Base-by-base conservation (phyloP, 2,797 vertebrate species). In the Morelia viridis region DNA sequence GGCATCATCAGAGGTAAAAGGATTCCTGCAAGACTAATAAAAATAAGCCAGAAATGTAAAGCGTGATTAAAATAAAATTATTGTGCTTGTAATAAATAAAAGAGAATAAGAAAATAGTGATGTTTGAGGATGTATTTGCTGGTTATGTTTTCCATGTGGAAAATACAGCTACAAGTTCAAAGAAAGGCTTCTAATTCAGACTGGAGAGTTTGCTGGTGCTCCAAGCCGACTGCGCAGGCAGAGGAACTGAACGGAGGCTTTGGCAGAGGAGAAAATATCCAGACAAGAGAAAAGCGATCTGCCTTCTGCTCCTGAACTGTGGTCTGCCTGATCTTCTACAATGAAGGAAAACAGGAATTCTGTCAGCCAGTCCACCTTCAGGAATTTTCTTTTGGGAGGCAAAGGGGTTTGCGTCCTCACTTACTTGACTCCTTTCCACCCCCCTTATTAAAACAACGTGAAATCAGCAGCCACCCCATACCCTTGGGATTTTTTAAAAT, bases 11-110 rank as follows among this genome's bases (percentile, higher is more conserved):
- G 64, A 89, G 17, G 0, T 65, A 88, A 28, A 91, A 92, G 92
- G 92, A 26, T 5, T 89, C 41, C 12, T 93, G 80, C 92, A 93
- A 93, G 2, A 64, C 17, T 90, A n/a, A 57, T 65, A 93, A 89
- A 68, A 85, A 92, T 24, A 71, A 87, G 65, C 22, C 15, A 62
- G n/a, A 80, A 92, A 87, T 90, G 50, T 56, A 57, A 88, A 87
- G 46, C 80, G 15, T 90, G 68, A 87, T 92, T 90, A 83, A 87
- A 90, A 87, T 65, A 57, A 56, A 90, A 87, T 90, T 86, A 71
- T 86, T 57, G 35, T 31, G 76, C 28, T 87, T n/a, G 24, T 83
- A 80, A 87, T 87, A 90, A 87, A 83, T 65, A 92, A 31, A 83
- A 6, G 15, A 26, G 85, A 90, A 58, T 87, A n/a, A 87, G 46